Conservation (phyloP, 2,113 vertebrate species). For the Taurulus bubalis region DNA sequence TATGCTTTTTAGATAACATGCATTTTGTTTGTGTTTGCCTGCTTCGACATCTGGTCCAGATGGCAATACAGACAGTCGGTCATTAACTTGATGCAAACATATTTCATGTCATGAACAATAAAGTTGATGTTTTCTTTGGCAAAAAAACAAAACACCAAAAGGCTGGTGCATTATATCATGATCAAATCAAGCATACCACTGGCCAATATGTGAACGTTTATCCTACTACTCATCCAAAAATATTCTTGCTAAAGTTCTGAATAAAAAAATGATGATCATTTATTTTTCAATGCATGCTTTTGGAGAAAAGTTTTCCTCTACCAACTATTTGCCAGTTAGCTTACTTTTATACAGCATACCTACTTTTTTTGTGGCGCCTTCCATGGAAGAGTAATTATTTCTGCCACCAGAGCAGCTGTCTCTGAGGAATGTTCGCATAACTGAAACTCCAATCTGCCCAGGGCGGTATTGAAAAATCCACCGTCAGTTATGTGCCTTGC, state of each 20-base stretch:
- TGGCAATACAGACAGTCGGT: background rate
- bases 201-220: background rate
- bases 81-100: background rate
- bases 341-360: conserved; percentile 32
- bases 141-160: background rate
- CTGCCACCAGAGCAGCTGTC: conserved; percentile 29
- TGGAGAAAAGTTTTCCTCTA: conserved; percentile 23
- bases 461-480: background rate
- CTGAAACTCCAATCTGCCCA: conserved; percentile 8
- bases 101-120: background rate
- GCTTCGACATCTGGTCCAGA: background rate
- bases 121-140: background rate
- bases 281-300: conserved; percentile 20
- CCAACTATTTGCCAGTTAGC: conserved; percentile 13
- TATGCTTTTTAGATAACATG: background rate
- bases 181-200: background rate
- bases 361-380: background rate
- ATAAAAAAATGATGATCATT: background rate
- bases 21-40: background rate
- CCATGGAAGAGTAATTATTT: conserved; percentile 52
- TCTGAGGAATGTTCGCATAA: conserved; percentile 36
- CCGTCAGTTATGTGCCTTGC: background rate
- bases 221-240: background rate
- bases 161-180: too few relatives aligned
- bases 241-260: background rate